These are phyloP conservation scores for Leptinotarsa texana DNA, from an alignment of 1,140 invertebrate species.

Conservation along the genomic window DNA sequence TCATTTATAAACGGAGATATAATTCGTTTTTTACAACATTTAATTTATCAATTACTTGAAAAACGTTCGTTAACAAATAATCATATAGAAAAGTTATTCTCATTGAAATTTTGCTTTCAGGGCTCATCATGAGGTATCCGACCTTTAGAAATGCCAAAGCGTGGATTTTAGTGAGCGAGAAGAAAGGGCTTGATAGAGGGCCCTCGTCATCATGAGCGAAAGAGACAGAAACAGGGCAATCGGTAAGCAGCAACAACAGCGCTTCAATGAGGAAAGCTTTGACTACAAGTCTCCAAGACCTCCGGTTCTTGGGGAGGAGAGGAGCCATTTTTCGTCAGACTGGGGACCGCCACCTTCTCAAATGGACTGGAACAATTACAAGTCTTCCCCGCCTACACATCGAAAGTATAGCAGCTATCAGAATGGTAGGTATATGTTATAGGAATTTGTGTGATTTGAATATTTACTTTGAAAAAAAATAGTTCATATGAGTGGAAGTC, in stretches of 20 bases:
- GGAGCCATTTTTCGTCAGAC: slow-evolving; percentile 45
- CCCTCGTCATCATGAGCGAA: slow-evolving; percentile 46
- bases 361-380: slow-evolving; percentile 43
- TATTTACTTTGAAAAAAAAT: not conserved
- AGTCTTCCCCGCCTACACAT: slow-evolving; percentile 42
- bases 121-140: slow-evolving; percentile 22
- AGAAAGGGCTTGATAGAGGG: slow-evolving; percentile 21
- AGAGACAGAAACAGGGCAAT: slow-evolving; percentile 22
- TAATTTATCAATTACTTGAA: too few relatives aligned
- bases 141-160: slow-evolving; percentile 10
- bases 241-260: slow-evolving; percentile 38
- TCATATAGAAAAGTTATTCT: too few relatives aligned
- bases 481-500: not conserved
- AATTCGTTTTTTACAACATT: too few relatives aligned
- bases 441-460: not conserved
- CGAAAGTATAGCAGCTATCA: slow-evolving; percentile 36
- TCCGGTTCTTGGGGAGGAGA: slow-evolving; percentile 53
- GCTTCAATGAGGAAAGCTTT: slow-evolving; percentile 47
- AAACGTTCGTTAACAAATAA: too few relatives aligned
- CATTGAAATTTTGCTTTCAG: not conserved
- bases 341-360: slow-evolving; percentile 38
- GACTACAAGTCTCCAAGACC: slow-evolving; percentile 51
- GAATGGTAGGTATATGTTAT: slow-evolving; percentile 31
- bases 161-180: slow-evolving; percentile 7
- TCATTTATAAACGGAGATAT: too few relatives aligned